Evolutionary conservation across 2,888 invertebrate genomes (phyloP), one percentile per base, ranked within the genome.

Genomic region (Strigamia transsilvanica): DNA sequence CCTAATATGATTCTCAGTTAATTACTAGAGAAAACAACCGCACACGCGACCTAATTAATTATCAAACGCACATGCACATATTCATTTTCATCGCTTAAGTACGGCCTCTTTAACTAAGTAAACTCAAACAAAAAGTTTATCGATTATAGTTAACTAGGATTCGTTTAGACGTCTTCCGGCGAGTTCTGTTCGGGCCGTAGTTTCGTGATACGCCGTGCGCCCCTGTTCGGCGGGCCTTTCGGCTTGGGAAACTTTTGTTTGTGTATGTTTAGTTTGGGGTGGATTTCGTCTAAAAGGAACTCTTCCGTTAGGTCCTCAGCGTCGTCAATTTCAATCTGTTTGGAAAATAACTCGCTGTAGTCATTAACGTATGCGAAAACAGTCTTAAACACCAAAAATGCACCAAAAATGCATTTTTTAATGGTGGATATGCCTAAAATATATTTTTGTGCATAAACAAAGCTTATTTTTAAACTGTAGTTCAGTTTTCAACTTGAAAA

Each of bases 201-300:
- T 88, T 93, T 94, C 80, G 95, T 96, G 86, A 97, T 91, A 84
- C 97, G 91, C 88, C 94, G 95, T 0, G 96, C 96, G 61, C 98
- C 98, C 86, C 98, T 91, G 87, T 94, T 94, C 6, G 96, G 95
- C 56, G 98, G 99, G 10, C 98, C 98, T 89, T 97, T 98, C 0
- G 99, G 99, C 88, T 97, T 97, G 83, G 96, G 95, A 90, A 99
- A 99, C 86, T 96, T 95, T 21, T 95, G 95, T 85, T 94, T 91
- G 87, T 96, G 94, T 66, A 96, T 91, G 87, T 93, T 94, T 86
- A 93, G 92, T 88, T 95, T 96, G 0, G 98, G 98, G 88, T 99
- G 97, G 83, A 99, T 91, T 89, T 98, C 97, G 86, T 98, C 97
- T 87, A 95, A 93, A 15, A 99, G 89, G 89, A 92, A 97, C 85